Base-by-base conservation (phyloP, 2,888 invertebrate genomes). In the Cotesia congregata region DNA sequence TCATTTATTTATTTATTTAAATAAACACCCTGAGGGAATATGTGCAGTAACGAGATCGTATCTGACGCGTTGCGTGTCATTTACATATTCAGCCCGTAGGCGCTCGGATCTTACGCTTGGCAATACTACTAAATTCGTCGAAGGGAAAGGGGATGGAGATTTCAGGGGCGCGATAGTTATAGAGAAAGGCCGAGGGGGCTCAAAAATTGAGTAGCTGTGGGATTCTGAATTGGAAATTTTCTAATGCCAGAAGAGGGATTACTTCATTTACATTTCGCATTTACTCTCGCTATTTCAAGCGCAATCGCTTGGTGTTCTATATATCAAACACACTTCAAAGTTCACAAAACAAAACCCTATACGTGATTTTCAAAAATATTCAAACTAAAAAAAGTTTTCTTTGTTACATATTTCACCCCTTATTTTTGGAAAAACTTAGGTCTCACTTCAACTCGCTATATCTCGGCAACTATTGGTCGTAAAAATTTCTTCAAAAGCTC, bases 21-120 rank as follows among this genome's bases (percentile, higher is more conserved):
- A 17, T 62, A 12, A 17, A 72, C 40, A 15, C 12, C 15, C 17
- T 6, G 7, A 39, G 72, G 76, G 64, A 60, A 59, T 60, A 20
- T 59, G 81, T 80, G 77, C 80, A 80, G 83, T 85, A 86, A 86
- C 85, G 83, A 84, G 86, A 86, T 86, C 83, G 81, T 85, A 85
- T 86, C 83, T 80, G 81, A 83, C 83, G 82, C 82, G 83, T 82
- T 83, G 83, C 83, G 84, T 86, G 86, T 85, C 87, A 87, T 87
- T 87, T 87, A 84, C 87, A 87, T 87, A 87, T 86, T 83, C 85
- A 83, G 84, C 84, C 86, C 82, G 78, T 77, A 81, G 85, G 86
- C 84, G 79, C 82, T 78, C 81, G 84, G 82, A 83, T 83, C 84
- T 84, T 81, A 84, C 85, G 84, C 83, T 81, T 79, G 62, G 71